phyloP scores from a whole-genome alignment of 1,140 invertebrate species.

The Drosophila pectinifera region DNA sequence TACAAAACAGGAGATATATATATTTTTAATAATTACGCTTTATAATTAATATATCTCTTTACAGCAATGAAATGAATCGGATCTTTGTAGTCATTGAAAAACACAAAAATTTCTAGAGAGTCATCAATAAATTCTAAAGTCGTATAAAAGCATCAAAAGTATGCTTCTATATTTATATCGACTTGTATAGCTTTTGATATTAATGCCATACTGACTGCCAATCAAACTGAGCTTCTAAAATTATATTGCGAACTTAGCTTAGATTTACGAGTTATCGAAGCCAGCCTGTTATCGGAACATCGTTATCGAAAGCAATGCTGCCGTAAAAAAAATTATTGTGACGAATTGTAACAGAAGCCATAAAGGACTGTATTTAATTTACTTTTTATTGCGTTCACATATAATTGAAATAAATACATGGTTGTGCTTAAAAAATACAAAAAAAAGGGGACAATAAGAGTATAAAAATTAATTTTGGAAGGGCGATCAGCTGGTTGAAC shows the following conservation, averaged over 20 bases:
- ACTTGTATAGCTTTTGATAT: not conserved
- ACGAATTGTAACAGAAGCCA: not conserved
- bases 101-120: too few relatives aligned
- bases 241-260: too few relatives aligned
- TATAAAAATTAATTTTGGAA: constrained; percentile 11
- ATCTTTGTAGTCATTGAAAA: too few relatives aligned
- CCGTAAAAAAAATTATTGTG: not conserved
- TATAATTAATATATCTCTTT: too few relatives aligned
- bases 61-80: too few relatives aligned
- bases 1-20: not conserved
- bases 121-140: too few relatives aligned
- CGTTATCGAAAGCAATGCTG: not conserved
- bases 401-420: constrained; percentile 63
- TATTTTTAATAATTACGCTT: too few relatives aligned
- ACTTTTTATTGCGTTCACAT: constrained; percentile 24
- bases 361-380: not conserved
- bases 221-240: not conserved
- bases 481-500: constrained; percentile 2
- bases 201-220: not conserved
- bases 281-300: not conserved
- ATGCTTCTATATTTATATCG: not conserved
- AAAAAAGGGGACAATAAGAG: constrained; percentile 28
- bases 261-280: not conserved
- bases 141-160: not conserved
- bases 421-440: constrained; percentile 36